phyloP scores from a whole-genome alignment of 2,113 vertebrate species.

The Hippocampus guttulatus region DNA sequence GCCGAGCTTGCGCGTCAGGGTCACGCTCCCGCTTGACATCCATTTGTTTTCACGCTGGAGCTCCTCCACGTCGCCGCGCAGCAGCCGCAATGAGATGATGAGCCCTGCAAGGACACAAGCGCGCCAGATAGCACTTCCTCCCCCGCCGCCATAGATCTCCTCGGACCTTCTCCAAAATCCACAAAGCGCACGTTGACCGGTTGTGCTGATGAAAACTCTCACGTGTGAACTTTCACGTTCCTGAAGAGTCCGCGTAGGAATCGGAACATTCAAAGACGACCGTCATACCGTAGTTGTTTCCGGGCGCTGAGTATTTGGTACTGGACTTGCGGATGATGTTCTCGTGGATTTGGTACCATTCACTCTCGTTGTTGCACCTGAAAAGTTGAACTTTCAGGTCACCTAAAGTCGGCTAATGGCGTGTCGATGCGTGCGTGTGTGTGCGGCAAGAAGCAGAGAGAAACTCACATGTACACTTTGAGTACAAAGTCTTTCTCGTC shows the following conservation, averaged over 20 bases:
- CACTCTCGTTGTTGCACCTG: conserved; percentile 97
- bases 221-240: neutral
- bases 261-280: neutral
- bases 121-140: too few species aligned
- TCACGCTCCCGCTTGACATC: conserved; percentile 76
- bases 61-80: conserved; percentile 77
- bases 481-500: conserved; percentile 98
- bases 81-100: conserved; percentile 83
- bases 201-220: neutral
- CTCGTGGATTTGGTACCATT: conserved; percentile 98
- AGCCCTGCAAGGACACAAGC: conserved; percentile 66
- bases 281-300: conserved; percentile 89
- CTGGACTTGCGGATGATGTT: conserved; percentile 98
- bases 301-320: conserved; percentile 94
- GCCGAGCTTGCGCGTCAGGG: conserved; percentile 80
- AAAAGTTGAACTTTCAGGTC: neutral
- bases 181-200: too few species aligned
- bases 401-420: neutral
- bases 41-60: conserved; percentile 77
- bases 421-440: neutral
- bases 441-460: neutral
- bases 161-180: too few species aligned
- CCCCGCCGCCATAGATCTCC: too few species aligned
- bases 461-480: conserved; percentile 95
- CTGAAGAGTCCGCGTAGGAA: too few species aligned